Evolutionary conservation across 2,888 invertebrate genomes (phyloP).

Genomic region (Calameuta filiformis): DNA sequence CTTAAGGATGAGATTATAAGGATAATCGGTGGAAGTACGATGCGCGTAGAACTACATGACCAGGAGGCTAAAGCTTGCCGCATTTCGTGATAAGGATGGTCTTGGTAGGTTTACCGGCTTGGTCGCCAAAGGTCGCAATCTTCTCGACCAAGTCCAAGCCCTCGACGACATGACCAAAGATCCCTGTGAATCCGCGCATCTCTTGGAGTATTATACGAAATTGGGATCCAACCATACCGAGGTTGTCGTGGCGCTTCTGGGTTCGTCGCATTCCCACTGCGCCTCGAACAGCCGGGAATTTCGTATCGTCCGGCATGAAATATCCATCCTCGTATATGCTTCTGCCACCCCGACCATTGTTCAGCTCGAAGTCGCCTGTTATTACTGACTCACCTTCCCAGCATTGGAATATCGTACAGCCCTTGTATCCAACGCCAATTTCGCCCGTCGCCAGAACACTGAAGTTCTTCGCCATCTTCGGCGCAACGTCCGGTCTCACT

Average conservation of each 20-base stretch:
- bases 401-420: constrained; percentile 84
- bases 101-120: constrained; percentile 81
- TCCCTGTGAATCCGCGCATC: constrained; percentile 85
- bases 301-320: constrained; percentile 85
- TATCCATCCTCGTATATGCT: constrained; percentile 81
- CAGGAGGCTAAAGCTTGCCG: constrained; percentile 73
- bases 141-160: constrained; percentile 83
- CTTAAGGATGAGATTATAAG: neutral
- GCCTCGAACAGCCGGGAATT: constrained; percentile 79
- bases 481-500: constrained; percentile 81
- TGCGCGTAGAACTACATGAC: neutral
- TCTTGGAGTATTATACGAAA: constrained; percentile 85
- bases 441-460: constrained; percentile 78
- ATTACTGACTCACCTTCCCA: constrained; percentile 87
- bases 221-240: constrained; percentile 86
- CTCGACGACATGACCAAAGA: constrained; percentile 84
- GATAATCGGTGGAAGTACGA: neutral
- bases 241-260: constrained; percentile 82
- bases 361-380: constrained; percentile 83
- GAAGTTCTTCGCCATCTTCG: constrained; percentile 85
- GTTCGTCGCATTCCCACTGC: constrained; percentile 86
- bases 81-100: constrained; percentile 80
- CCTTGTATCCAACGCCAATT: constrained; percentile 81
- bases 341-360: constrained; percentile 83
- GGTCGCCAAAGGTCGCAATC: constrained; percentile 81